These are phyloP conservation scores for Leptobrachium leishanense DNA, from an alignment of 2,113 vertebrate species.

Conservation along the genomic window DNA sequence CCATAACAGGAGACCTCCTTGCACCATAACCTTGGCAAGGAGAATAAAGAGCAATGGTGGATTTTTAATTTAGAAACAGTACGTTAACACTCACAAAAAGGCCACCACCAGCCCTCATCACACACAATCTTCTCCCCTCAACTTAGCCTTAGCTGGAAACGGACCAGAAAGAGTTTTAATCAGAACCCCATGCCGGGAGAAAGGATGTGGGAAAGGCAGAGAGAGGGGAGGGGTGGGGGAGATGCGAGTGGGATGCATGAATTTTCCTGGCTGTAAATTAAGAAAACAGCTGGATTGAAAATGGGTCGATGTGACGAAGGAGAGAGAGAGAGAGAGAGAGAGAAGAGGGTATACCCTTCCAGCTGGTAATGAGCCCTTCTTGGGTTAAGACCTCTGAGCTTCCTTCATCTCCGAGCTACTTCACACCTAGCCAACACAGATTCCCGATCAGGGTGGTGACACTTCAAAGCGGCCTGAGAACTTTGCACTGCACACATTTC, in stretches of 20 bases:
- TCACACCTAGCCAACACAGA: neutral
- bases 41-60: too few relatives aligned
- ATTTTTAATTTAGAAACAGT: neutral
- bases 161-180: conserved; percentile 22
- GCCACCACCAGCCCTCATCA: neutral
- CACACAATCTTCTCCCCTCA: neutral
- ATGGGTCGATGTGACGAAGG: neutral
- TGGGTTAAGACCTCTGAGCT: neutral
- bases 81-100: neutral
- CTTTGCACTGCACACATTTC: neutral
- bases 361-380: neutral
- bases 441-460: neutral
- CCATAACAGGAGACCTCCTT: too few relatives aligned
- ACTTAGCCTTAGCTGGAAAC: conserved; percentile 1
- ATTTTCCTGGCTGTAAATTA: conserved; percentile 37
- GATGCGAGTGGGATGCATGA: conserved; percentile 2
- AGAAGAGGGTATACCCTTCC: neutral
- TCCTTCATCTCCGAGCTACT: neutral
- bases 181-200: conserved; percentile 38
- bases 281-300: conserved; percentile 44
- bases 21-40: too few relatives aligned
- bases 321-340: neutral
- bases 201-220: conserved; percentile 14
- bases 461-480: neutral
- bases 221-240: conserved; percentile 15